Evolutionary conservation across 2,113 vertebrate genomes (phyloP), one percentile per base, ranked within the genome.

Genomic region (Callipepla californica): DNA sequence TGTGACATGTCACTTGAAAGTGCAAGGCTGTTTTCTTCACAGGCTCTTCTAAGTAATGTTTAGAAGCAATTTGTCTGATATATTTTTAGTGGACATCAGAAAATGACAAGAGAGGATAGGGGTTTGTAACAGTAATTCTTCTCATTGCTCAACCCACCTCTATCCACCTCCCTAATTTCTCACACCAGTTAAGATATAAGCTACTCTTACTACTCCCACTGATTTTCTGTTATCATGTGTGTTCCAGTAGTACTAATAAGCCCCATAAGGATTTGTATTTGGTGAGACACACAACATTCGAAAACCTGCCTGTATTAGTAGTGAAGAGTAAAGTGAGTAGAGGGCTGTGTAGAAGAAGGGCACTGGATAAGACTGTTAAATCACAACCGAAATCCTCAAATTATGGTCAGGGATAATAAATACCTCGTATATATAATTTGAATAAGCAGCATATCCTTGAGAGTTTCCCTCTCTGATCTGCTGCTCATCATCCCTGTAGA

Each of bases 51-150:
- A 85, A 91, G 87, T 47, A 85, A 55, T 51, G 70, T 63, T 30
- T 74, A 93, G 82, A 89, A 93, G 50, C 26, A 80, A 73, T 87
- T 90, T 90, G 40, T 66, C 68, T 81, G 25, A 57, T 69, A 26
- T 51, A 80, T 80, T 92, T 94, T 91, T 87, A 87, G 63, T 95
- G 84, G 91, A 92, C 81, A 61, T 69, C 14, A 70, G 72, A 85
- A 95, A 93, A 89, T 38, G 0, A 51, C 3, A 2, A 59, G 47
- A 75, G 32, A 68, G 48, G 28, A 57, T 66, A n/a, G 73, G 87
- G 9, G 36, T 26, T 72, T 25, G 3, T 69, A 73, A 91, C 70
- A 89, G 81, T 79, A 89, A 85, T 67, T 79, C 36, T 62, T 87
- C 63, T 90, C 5, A 5, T 50, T 15, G 30, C 16, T 81, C 45